These are phyloP conservation scores for Smittia aterrima DNA, from an alignment of 2,888 invertebrate species.

Conservation along the genomic window DNA sequence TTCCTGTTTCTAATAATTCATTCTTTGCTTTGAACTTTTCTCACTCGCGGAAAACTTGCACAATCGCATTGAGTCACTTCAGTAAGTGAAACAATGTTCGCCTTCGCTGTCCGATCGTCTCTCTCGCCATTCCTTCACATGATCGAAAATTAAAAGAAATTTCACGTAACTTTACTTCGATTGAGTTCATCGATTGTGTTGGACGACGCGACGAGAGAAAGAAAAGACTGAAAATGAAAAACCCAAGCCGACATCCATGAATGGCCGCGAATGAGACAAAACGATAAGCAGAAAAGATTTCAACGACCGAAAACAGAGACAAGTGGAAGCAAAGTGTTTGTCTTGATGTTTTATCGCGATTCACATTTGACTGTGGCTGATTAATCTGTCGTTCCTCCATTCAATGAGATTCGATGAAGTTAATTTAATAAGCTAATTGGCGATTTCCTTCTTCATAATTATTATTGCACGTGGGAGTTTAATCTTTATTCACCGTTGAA, in stretches of 20 bases:
- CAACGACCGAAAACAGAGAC: not conserved
- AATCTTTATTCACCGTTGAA: no score
- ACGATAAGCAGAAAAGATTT: not conserved
- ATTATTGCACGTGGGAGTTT: no score
- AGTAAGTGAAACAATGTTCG: not conserved
- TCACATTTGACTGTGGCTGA: no score
- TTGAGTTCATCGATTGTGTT: constrained; percentile 1
- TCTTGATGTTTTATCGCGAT: no score
- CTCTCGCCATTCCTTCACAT: not conserved
- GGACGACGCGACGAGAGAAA: not conserved
- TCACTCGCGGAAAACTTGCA: not conserved
- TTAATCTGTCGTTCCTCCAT: no score
- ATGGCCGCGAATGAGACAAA: not conserved
- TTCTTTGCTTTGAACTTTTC: not conserved
- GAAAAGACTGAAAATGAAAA: not conserved
- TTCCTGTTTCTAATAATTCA: not conserved
- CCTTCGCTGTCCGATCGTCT: not conserved
- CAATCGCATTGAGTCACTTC: not conserved
- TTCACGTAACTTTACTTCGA: not conserved
- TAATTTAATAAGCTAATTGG: no score
- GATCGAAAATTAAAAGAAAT: constrained; percentile 2
- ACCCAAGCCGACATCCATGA: not conserved
- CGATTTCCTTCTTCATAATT: no score
- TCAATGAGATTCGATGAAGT: no score
- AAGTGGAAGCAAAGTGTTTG: not conserved